Evolutionary conservation across 2,888 invertebrate genomes (phyloP).

Genomic region (Epinotia bilunana): DNA sequence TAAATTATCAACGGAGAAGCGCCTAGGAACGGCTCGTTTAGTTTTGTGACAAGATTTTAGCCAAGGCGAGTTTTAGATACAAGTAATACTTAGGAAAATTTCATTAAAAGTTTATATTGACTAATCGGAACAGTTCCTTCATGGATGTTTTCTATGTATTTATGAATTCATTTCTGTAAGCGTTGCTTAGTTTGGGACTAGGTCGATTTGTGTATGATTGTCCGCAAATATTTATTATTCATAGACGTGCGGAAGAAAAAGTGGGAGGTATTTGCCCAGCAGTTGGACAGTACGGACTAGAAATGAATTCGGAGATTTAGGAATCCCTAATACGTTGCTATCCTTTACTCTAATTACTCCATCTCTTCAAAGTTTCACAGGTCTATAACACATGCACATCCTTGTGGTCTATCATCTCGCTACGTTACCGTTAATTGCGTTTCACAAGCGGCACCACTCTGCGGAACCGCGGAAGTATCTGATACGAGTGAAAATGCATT

Average conservation of each 20-base stretch:
- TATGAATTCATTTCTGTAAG: too few species aligned
- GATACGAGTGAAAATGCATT: slow-evolving; percentile 79
- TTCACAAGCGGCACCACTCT: slow-evolving; percentile 26
- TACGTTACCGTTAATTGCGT: slow-evolving; percentile 21
- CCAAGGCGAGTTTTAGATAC: background rate
- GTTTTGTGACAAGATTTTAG: background rate
- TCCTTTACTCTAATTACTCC: background rate
- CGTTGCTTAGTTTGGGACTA: too few species aligned
- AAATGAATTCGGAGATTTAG: background rate
- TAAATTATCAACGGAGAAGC: slow-evolving; percentile 30
- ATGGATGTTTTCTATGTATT: too few species aligned
- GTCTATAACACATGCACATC: background rate
- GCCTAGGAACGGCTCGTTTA: slow-evolving; percentile 19
- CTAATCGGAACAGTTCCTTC: too few species aligned
- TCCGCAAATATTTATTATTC: too few species aligned
- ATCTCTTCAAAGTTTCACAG: background rate
- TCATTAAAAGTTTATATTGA: too few species aligned
- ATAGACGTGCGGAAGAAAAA: too few species aligned
- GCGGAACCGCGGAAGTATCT: slow-evolving; percentile 46
- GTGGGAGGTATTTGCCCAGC: too few species aligned
- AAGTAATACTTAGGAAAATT: background rate
- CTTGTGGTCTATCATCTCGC: slow-evolving; percentile 5
- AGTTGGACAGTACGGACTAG: too few species aligned
- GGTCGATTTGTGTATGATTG: too few species aligned
- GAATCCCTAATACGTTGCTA: background rate